Base-by-base conservation (phyloP, 2,888 invertebrate species). In the Hoplodrina ambigua region DNA sequence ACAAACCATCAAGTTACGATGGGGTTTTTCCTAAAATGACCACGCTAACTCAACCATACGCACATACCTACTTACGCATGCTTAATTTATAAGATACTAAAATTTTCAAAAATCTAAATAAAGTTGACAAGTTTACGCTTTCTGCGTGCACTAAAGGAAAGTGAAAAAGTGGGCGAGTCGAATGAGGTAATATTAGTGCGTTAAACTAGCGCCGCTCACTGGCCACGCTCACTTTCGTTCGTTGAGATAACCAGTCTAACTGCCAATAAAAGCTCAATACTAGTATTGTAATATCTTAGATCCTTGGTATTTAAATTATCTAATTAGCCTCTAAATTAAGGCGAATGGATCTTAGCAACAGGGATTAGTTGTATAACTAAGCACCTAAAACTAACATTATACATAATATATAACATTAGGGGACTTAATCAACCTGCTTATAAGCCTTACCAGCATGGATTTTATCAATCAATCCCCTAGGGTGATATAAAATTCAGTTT, bases 171-270 rank as follows among this genome's bases (percentile, higher is more conserved):
- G 86, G 89, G 87, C 90, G 87, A 87, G 88, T 85, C 87, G 83
- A 89, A 91, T 94, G 94, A 92, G 90, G 94, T 94, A 94, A 93
- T 89, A 91, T 87, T 86, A 87, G 85, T 83, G 86, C 82, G 86
- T 87, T 90, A 88, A 88, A 90, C 91, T 91, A 91, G 89, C 87
- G 71, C 77, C 87, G 82, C 83, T 84, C 89, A 86, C 88, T 82
- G 87, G 87, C 83, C 87, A 87, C 92, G 85, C 91, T 94, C 93
- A 93, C 94, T 95, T 95, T 94, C 95, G 76, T 89, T 86, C 77
- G 69, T 67, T 80, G 78, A 85, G 82, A 82, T 83, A 87, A 89
- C 86, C 87, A 80, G 86, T 86, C 79, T 76, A 69, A 70, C 78
- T 82, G 71, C 76, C 67, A 80, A 33, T 46, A 59, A 69, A 55